Base-by-base conservation (phyloP, 2,888 invertebrate species). In the Xestia c-nigrum region DNA sequence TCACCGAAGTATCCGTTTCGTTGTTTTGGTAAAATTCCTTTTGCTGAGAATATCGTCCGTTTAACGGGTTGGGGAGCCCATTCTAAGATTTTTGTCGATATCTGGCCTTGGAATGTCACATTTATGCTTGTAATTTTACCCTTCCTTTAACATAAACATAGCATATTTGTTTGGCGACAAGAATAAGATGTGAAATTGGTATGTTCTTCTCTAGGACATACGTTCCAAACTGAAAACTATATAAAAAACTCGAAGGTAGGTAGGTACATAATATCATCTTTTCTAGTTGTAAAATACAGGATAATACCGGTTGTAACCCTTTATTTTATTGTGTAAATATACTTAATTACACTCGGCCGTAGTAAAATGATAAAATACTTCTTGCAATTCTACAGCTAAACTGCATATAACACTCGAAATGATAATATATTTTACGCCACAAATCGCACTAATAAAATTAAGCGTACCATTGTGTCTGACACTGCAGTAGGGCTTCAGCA, bases 401-500 rank as follows among this genome's bases (percentile, higher is more conserved):
- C 16, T 19, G 19, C 31, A 31, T 31, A 3, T n/a, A 78, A 72
- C 66, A 61, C 5, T 55, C 14, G 5, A 61, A 78, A 72, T 52
- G 10, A 43, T 63, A 67, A 55, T 12, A 24, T 69, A 75, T 65
- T 76, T 72, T 10, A 19, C n/a, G 31, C 47, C 31, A 66, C 47
- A 78, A 72, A 71, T 66, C 19, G 57, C 63, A 55, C 47, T 80
- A 76, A 66, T 70, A 73, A 75, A 68, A 80, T 73, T 46, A 64
- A 72, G 52, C 72, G 66, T 72, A 74, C 14, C 63, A 47, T 75
- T 52, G 47, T 67, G 55, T 78, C 63, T 61, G 72, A 59, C 64
- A 76, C 83, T 61, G 47, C 74, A 74, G n/a, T 46, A 79, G 55
- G 57, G 57, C 57, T 78, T 80, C 67, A 40, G 78, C 81, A 63